These are phyloP conservation scores for Stichopus horrens DNA, from an alignment of 53 echinoderm and acorn worm species.

Conservation along the genomic window DNA sequence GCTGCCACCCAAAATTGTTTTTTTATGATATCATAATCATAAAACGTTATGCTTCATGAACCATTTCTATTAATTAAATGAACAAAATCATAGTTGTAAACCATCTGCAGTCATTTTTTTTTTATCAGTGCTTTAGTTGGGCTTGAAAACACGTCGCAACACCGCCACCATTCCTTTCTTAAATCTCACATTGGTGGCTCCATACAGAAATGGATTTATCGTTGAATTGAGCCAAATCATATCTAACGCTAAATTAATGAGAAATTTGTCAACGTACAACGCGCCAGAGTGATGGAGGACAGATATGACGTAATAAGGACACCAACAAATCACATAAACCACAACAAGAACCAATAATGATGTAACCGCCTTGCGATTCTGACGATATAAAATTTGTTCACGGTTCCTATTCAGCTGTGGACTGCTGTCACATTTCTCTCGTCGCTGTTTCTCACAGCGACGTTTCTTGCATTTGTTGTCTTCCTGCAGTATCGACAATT, in stretches of 20 bases:
- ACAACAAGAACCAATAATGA: background rate
- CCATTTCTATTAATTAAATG: too few species aligned
- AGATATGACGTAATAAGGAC: constrained; percentile 29
- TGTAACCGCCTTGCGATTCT: constrained; percentile 1
- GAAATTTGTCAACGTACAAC: background rate
- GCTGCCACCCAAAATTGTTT: too few species aligned
- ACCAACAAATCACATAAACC: constrained; percentile 10
- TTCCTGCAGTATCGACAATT: background rate
- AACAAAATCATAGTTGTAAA: too few species aligned
- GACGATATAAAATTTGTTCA: background rate
- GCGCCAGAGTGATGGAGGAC: background rate
- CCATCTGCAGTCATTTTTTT: too few species aligned
- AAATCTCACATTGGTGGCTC: constrained; percentile 1
- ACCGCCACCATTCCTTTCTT: constrained; percentile 15
- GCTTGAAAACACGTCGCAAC: background rate
- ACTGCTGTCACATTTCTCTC: background rate
- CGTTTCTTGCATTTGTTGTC: background rate
- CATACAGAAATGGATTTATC: constrained; percentile 29
- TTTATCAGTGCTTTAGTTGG: too few species aligned
- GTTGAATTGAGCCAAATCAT: constrained; percentile 27
- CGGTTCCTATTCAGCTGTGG: background rate
- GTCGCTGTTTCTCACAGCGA: background rate
- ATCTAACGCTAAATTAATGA: background rate
- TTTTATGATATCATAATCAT: too few species aligned
- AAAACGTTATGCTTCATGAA: too few species aligned